phyloP scores from a whole-genome alignment of 2,113 vertebrate species.

The Otolemur garnettii region DNA sequence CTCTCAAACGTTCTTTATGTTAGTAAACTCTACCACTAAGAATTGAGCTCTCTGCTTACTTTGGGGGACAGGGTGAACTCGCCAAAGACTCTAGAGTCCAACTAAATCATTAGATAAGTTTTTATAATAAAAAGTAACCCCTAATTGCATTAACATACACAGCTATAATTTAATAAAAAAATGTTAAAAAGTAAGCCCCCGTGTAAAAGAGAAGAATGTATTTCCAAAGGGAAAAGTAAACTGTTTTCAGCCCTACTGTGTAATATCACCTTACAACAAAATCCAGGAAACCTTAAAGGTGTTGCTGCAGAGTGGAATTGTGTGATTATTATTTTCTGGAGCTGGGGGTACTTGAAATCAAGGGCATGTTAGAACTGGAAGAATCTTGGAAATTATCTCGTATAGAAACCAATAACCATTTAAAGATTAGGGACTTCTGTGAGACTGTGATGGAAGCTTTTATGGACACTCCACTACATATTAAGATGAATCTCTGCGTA shows the following conservation, averaged over 20 bases:
- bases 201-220: neutral
- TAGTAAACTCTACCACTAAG: neutral
- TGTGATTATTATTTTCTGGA: neutral
- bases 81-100: neutral
- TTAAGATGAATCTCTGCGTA: neutral
- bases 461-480: neutral
- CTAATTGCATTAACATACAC: too few species aligned
- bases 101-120: slow-evolving; percentile 12
- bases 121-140: neutral
- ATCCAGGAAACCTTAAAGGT: neutral
- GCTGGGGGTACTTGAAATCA: neutral
- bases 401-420: neutral
- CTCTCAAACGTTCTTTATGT: neutral
- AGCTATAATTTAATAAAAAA: too few species aligned
- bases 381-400: neutral
- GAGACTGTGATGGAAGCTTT: neutral
- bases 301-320: neutral
- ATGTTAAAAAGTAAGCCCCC: neutral
- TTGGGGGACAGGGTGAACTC: neutral
- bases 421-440: neutral
- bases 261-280: neutral
- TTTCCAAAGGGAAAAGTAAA: neutral
- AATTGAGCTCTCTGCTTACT: neutral
- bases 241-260: neutral
- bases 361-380: neutral